Evolutionary conservation across 2,113 vertebrate genomes (phyloP), one percentile per base, ranked within the genome.

Genomic region (Zosterops lateralis): DNA sequence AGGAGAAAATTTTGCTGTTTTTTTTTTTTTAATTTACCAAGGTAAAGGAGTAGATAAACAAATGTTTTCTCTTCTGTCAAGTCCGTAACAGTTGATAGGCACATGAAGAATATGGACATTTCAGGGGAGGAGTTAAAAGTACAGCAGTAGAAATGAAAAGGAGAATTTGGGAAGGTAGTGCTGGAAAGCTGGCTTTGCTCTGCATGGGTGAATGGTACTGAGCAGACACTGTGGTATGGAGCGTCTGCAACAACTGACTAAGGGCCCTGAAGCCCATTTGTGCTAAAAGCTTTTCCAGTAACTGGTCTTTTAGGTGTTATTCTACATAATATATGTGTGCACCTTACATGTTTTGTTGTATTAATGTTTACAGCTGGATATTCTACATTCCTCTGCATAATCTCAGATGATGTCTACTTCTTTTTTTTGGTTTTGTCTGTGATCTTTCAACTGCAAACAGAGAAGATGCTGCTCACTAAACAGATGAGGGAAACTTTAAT

Each of bases 31-130:
- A 15, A 20, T 75, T 88, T 80, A 56, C 21, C 8, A 19, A 53
- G 22, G 4, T 58, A 25, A 64, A 76, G 6, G 42, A 78, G 12
- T 29, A 50, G 19, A 71, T n/a, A n/a, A 80, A 65, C 3, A 44
- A 57, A 44, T 10, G 5, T 53, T 70, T 80, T 48, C 8, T 74
- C 10, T 32, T 70, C 29, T 58, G 10, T 44, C 12, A 72, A 67
- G 44, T 82, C 18, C 2, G 3, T 24, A 29, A 29, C 0, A 3
- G 14, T 34, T 57, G 34, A 70, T 0, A 2, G 42, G 61, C 0
- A 1, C 4, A 11, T 6, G 44, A 83, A 80, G 28, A 75, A 62
- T 24, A 60, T 5, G 9, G 15, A 9, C 7, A 11, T 54, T 74
- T 89, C 15, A 21, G 47, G 29, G 31, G 24, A 90, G 16, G 42